Evolutionary conservation across 2,797 vertebrate species (phyloP), one percentile per base, ranked within the genome.

Genomic region (Nyctalus aviator): DNA sequence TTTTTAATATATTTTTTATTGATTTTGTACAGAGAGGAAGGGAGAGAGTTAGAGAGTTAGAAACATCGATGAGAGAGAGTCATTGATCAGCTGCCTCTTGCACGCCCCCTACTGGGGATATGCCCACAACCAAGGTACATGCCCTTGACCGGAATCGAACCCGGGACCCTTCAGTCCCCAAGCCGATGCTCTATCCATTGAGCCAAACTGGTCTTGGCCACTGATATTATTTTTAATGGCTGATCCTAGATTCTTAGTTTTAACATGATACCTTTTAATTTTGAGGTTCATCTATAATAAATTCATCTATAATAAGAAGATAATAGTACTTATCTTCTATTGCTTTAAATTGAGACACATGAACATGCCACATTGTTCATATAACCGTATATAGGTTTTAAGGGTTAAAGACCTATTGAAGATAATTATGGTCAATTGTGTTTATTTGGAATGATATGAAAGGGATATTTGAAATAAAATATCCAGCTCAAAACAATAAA

Each of bases 401-500:
- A 50, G 32, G 7, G 2, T 27, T 78, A 12, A 87, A 78, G 35
- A 23, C 30, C 0, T 5, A 11, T 1, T 46, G 6, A 90, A 84
- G 37, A 73, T 73, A 46, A 55, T 17, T 79, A 72, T 92, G 25
- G 77, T 73, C 72, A 87, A 23, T 68, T 66, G 25, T 2, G 2
- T 72, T 93, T 83, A 84, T 72, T 82, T 83, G 46, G n/a, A 69
- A 72, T 84, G 30, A 73, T 3, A 83, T 23, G 11, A 84, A 86
- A 92, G 2, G 30, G 10, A 79, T 41, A 46, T 69, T 83, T 93
- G 21, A 88, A 73, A n/a, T 72, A 75, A 73, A 91, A 79, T 25
- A 69, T 66, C 6, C 25, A 88, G 35, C n/a, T 94, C 77, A 87
- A 89, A 91, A 68, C 17, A 66, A 23, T 91, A 68, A 93, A 92